Conservation (phyloP, 2,888 invertebrate genomes). For the Endomychus coccineus region DNA sequence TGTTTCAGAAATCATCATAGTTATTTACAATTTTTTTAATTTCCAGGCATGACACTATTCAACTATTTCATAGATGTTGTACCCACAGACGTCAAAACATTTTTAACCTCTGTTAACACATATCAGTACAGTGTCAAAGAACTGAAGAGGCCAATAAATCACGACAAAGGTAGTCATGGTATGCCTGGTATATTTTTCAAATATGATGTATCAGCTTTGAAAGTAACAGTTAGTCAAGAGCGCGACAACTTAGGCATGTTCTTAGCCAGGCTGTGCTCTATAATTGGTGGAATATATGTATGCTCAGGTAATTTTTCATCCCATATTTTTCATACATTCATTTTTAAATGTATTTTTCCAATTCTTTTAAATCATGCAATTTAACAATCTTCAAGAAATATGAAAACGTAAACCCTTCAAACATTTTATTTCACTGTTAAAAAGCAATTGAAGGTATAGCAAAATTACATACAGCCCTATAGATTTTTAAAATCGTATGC, state of each 20-base stretch:
- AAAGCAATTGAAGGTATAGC: too few relatives aligned
- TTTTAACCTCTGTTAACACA: slow-evolving; percentile 65
- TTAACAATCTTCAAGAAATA: too few relatives aligned
- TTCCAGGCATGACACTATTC: slow-evolving; percentile 66
- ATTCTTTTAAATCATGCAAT: too few relatives aligned
- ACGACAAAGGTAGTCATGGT: slow-evolving; percentile 77
- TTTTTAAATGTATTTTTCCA: slow-evolving; percentile 1
- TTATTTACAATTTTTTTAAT: slow-evolving; percentile 9
- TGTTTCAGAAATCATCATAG: too few relatives aligned
- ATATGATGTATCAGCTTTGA: slow-evolving; percentile 87
- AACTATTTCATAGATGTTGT: slow-evolving; percentile 96
- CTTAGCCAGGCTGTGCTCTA: slow-evolving; percentile 79
- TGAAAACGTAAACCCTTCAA: too few relatives aligned
- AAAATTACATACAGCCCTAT: too few relatives aligned
- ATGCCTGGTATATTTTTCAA: slow-evolving; percentile 92
- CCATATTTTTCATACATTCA: not conserved
- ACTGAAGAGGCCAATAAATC: slow-evolving; percentile 69
- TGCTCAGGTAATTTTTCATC: slow-evolving; percentile 57
- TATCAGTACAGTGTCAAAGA: slow-evolving; percentile 95
- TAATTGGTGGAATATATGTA: slow-evolving; percentile 88
- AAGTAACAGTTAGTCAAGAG: slow-evolving; percentile 74
- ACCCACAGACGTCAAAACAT: slow-evolving; percentile 84
- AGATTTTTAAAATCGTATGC: too few relatives aligned
- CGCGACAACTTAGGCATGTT: slow-evolving; percentile 73
- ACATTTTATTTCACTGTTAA: too few relatives aligned